Base-by-base conservation (phyloP, 2,797 vertebrate species). In the Sylvilagus floridanus region DNA sequence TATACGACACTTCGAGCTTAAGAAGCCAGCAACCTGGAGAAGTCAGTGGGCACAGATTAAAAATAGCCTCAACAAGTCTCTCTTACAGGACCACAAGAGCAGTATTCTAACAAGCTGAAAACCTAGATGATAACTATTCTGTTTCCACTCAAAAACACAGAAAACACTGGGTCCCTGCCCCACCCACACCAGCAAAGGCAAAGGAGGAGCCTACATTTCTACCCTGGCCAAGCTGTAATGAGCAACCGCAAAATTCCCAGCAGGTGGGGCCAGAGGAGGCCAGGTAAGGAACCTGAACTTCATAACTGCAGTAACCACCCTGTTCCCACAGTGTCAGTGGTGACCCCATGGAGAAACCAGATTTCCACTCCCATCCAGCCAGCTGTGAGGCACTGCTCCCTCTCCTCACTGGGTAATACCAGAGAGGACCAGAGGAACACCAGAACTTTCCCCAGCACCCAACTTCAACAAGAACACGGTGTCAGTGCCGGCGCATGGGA, bases 1-100 rank as follows among this genome's bases (percentile, higher is more conserved):
- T 21, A 37, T 30, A 10, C 35, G 19, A 85, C 52, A 66, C 32
- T 42, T 26, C 12, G 32, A 86, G 65, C n/a, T 72, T 24, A 85
- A 88, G 62, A 91, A 92, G n/a, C 17, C 16, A 81, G 63, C 19
- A 37, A 68, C 68, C 68, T 77, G 52, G 68, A 84, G 30, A 93
- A 72, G 16, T 12, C 73, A 90, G 32, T 21, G 28, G 62, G 5
- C 26, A 75, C 17, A 47, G 19, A 71, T 87, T 72, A 28, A 90
- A 85, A 93, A 73, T 26, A 88, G 21, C 57, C 32, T 81, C 12
- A 42, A 42, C 57, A 85, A 72, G 68, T 5, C 28, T 90, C 54
- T 35, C 60, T 54, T 54, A 93, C 47, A 63, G 47, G 63, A 93
- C 19, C n/a, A 50, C 22, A 78, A 84, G 21, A 93, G 24, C 47